These are phyloP conservation scores for Peromyscus melanophrys DNA, from an alignment of 2,797 vertebrate species.

Conservation along the genomic window DNA sequence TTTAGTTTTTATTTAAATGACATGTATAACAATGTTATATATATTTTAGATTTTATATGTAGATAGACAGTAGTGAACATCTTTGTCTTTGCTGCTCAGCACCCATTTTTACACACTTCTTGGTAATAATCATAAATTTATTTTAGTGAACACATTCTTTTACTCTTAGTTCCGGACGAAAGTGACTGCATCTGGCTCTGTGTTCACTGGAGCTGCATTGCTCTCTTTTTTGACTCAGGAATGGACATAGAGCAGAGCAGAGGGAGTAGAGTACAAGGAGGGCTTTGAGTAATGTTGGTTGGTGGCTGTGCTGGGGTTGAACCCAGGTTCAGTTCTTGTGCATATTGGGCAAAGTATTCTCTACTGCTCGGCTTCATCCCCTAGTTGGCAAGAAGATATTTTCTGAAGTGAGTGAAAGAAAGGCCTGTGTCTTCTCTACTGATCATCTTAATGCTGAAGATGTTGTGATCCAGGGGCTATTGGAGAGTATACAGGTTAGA, in stretches of 20 bases:
- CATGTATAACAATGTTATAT: neutral
- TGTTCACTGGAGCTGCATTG: neutral
- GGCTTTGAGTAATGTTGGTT: neutral
- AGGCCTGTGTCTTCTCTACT: neutral
- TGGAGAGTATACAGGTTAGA: neutral
- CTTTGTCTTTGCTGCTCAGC: neutral
- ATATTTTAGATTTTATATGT: too few relatives aligned
- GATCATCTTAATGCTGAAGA: neutral
- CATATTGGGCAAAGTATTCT: neutral
- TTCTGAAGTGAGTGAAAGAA: neutral
- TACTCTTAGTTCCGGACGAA: neutral
- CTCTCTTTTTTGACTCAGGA: neutral
- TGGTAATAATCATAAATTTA: neutral
- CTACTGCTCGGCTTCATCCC: neutral
- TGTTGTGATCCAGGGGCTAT: neutral
- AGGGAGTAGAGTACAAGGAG: neutral
- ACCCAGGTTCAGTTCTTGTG: neutral
- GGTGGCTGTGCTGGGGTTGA: neutral
- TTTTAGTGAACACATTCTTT: neutral
- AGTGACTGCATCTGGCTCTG: neutral
- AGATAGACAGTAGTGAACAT: neutral
- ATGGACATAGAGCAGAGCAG: neutral
- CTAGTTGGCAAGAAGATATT: neutral
- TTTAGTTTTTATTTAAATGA: conserved; percentile 25
- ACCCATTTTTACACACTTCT: neutral